These are phyloP conservation scores for Suricata suricatta DNA, from an alignment of 2,113 vertebrate genomes.

Conservation along the genomic window DNA sequence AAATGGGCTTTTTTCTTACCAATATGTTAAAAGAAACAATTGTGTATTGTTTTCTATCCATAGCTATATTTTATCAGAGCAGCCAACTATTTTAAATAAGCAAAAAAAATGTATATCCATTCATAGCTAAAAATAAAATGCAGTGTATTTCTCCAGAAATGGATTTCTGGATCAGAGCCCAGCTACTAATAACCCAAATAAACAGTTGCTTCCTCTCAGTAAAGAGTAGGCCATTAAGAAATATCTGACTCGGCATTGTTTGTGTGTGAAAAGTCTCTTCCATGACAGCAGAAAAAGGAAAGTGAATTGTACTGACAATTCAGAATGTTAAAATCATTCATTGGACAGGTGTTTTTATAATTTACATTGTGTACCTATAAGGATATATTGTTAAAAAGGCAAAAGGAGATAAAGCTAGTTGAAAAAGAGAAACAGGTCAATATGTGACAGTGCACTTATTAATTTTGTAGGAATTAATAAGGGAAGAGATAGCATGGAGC, in stretches of 20 bases:
- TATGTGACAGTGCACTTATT: fast-evolving
- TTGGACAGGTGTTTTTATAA: neutral
- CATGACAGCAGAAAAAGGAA: neutral
- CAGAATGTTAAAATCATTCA: neutral
- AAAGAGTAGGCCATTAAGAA: slow-evolving; percentile 34
- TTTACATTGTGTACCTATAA: neutral
- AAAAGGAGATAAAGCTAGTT: neutral
- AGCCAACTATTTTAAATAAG: slow-evolving; percentile 10
- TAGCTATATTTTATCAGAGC: slow-evolving; percentile 43
- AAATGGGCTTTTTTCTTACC: neutral
- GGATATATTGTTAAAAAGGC: neutral
- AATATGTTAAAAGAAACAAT: neutral
- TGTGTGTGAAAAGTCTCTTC: neutral
- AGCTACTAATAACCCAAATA: slow-evolving; percentile 34
- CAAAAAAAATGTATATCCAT: neutral
- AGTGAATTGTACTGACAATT: neutral
- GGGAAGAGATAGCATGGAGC: too few relatives aligned
- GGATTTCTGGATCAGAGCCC: slow-evolving; percentile 59
- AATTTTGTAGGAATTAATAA: neutral
- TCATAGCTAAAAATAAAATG: slow-evolving; percentile 46
- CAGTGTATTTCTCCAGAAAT: neutral
- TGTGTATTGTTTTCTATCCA: slow-evolving; percentile 13
- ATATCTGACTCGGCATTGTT: neutral
- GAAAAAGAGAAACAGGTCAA: neutral
- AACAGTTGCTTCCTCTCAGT: neutral